Base-by-base conservation (phyloP, 2,888 invertebrate species). In the Drosophila prolongata region DNA sequence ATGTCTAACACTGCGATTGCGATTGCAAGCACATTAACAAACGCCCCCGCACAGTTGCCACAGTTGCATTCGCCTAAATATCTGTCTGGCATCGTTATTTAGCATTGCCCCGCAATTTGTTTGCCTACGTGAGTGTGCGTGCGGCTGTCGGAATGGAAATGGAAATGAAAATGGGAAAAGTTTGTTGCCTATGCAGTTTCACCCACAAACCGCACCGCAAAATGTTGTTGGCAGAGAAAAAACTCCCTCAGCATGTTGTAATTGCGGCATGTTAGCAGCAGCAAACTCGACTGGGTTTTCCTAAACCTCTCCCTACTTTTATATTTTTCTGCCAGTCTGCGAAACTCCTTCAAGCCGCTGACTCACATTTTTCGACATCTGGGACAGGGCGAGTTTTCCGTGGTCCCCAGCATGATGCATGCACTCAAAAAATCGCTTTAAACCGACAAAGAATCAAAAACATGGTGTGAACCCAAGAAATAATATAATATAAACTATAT, bases 361-460 rank as follows among this genome's bases (percentile, higher is more conserved):
- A 67, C 69, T 67, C 66, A 67, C 58, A 69, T 69, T 69, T 62
- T 43, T 55, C 69, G 38, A 56, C 66, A 67, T 56, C 57, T 67
- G 66, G 66, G 57, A 68, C 69, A 66, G 64, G 50, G 62, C 35
- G 42, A 34, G n/a, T 64, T 64, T 62, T 64, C 49, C 65, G 38
- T 14, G 35, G 42, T 27, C 16, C 62, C 42, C 40, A 58, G 10
- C 16, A n/a, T 40, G 46, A 16, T 35, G 11, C 10, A 49, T 59
- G 40, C 46, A 62, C 62, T 37, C 8, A 1, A 14, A 34, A 24
- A 59, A 59, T 43, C 9, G 3, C 1, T 37, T 44, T 10, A 1
- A 37, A 58, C 0, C n/a, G 8, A 6, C 56, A n/a, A 38, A 16
- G 24, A 27, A 14, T 19, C 19, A 19, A 3, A 19, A 14, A 11